Percentiles rank a stretch among this genome's conserved stretches.
phyloP scores from a whole-genome alignment of 2,888 invertebrate species.

The Oscheius sp. region DNA sequence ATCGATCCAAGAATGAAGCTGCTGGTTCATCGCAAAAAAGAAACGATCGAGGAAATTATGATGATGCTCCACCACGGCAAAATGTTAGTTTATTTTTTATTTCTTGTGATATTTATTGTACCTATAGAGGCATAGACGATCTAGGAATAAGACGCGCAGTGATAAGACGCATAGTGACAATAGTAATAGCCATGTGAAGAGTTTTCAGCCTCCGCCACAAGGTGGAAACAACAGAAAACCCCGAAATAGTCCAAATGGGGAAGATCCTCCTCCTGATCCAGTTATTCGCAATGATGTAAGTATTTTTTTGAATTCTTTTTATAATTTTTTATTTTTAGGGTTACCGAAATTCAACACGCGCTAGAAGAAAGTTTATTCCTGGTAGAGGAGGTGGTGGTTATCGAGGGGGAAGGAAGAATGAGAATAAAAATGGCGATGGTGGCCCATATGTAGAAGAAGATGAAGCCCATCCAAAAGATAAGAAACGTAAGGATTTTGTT shows the following conservation, averaged over 20 bases:
- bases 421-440: neutral
- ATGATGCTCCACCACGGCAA: too few species aligned
- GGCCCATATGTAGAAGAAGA: neutral
- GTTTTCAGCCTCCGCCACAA: too few species aligned
- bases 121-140: too few species aligned
- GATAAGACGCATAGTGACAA: too few species aligned
- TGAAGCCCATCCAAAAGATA: neutral
- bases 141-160: too few species aligned
- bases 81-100: too few species aligned
- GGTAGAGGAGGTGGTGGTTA: neutral
- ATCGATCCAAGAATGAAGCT: too few species aligned
- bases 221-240: too few species aligned
- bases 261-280: constrained; percentile 11
- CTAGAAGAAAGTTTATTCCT: neutral
- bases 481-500: neutral
- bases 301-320: neutral
- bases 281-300: neutral
- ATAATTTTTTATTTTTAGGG: neutral
- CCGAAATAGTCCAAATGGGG: neutral
- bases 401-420: neutral
- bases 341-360: neutral
- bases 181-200: too few species aligned
- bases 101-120: too few species aligned
- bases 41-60: too few species aligned
- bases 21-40: too few species aligned